phyloP scores from a whole-genome alignment of 1,140 invertebrate species.

The Drosophila leontia region DNA sequence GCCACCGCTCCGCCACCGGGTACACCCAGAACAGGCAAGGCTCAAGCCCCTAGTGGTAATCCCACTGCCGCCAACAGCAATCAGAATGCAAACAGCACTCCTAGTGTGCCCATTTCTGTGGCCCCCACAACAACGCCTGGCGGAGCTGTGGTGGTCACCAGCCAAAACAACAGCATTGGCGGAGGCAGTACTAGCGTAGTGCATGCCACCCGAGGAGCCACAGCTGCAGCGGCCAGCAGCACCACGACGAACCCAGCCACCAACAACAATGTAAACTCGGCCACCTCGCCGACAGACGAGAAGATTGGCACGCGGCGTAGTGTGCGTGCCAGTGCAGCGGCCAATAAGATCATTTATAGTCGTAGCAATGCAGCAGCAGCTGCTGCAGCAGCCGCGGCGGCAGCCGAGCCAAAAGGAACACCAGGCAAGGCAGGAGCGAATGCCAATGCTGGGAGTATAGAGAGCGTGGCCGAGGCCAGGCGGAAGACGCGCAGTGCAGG shows the following conservation, averaged over 20 bases:
- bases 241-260: slow-evolving; percentile 54
- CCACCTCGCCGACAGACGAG: slow-evolving; percentile 75
- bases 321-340: slow-evolving; percentile 75
- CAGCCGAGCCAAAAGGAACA: slow-evolving; percentile 56
- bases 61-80: slow-evolving; percentile 22
- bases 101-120: slow-evolving; percentile 26
- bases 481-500: slow-evolving; percentile 89
- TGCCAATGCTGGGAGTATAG: slow-evolving; percentile 39
- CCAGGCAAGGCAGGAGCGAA: slow-evolving; percentile 38
- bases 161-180: slow-evolving; percentile 28
- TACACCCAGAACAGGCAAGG: slow-evolving; percentile 42
- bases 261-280: slow-evolving; percentile 53
- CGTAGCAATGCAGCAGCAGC: slow-evolving; percentile 66
- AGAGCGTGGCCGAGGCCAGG: slow-evolving; percentile 80
- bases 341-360: slow-evolving; percentile 81
- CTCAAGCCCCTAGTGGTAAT: slow-evolving; percentile 32
- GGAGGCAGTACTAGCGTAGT: slow-evolving; percentile 40
- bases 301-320: slow-evolving; percentile 81
- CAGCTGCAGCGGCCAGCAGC: slow-evolving; percentile 62
- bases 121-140: slow-evolving; percentile 29
- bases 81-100: slow-evolving; percentile 38
- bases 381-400: slow-evolving; percentile 59
- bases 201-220: slow-evolving; percentile 73
- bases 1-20: slow-evolving; percentile 12
- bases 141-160: slow-evolving; percentile 33